A percentile compares a stretch with the other conserved stretches of the same genome.
phyloP scores from a whole-genome alignment of 2,113 vertebrate genomes.

The Larimichthys polyactis region DNA sequence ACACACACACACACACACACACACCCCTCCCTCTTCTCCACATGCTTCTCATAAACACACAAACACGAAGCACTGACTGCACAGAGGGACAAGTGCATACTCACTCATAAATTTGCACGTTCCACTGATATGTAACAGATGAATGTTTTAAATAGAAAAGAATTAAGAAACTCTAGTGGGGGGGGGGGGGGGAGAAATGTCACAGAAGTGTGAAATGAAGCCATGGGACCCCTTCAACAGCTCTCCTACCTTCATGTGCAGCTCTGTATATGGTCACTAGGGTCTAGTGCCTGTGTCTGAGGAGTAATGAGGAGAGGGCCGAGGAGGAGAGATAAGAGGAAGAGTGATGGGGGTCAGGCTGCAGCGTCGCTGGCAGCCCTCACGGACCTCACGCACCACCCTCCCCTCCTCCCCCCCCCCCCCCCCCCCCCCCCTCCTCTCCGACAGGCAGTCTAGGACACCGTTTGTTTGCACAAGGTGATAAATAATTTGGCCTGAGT shows the following conservation, averaged over 20 bases:
- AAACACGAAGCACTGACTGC: constrained; percentile 40
- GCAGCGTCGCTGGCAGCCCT: constrained; percentile 73
- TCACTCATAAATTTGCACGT: constrained; percentile 21
- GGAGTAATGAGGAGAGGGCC: constrained; percentile 77
- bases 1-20: too few relatives aligned
- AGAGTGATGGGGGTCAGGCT: constrained; percentile 83
- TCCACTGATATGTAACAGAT: constrained; percentile 37
- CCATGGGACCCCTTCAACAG: constrained; percentile 50
- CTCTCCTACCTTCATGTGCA: constrained; percentile 40
- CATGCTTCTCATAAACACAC: constrained; percentile 67
- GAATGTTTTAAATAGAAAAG: constrained; percentile 34
- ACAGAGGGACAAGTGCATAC: constrained; percentile 37
- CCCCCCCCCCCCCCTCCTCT: constrained; percentile 25
- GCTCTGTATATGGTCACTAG: constrained; percentile 54
- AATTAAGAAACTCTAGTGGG: neutral
- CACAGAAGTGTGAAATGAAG: constrained; percentile 63
- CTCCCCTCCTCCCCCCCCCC: constrained; percentile 34
- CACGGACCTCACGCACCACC: constrained; percentile 62
- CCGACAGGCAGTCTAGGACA: constrained; percentile 68
- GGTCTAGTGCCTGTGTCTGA: constrained; percentile 55
- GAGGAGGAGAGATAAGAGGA: constrained; percentile 79
- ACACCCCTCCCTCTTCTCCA: constrained; percentile 18
- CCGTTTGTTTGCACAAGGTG: constrained; percentile 86
- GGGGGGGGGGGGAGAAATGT: constrained; percentile 32
- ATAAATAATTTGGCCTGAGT: constrained; percentile 89